phyloP scores from a whole-genome alignment of 2,888 invertebrate species.

The Phyto melanocephala region DNA sequence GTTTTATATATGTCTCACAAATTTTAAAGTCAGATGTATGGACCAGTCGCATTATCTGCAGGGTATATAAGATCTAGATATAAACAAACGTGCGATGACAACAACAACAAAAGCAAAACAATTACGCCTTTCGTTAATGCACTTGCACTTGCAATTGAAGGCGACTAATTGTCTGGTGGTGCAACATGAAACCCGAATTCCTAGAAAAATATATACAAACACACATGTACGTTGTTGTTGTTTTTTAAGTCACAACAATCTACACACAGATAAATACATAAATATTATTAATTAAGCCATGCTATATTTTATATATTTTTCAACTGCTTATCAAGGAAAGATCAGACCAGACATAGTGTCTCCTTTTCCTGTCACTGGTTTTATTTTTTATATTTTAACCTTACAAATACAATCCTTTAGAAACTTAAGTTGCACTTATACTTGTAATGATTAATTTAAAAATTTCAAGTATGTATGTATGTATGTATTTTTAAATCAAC shows the following conservation, averaged over 20 bases:
- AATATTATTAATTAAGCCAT: constrained; percentile 70
- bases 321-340: background rate
- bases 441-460: constrained; percentile 37
- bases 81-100: background rate
- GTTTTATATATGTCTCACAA: too few relatives aligned
- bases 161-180: constrained; percentile 60
- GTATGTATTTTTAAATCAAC: constrained; percentile 41
- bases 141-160: constrained; percentile 37
- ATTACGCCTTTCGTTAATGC: constrained; percentile 5
- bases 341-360: constrained; percentile 51
- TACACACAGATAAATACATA: too few relatives aligned
- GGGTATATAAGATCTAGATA: too few relatives aligned
- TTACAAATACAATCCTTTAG: background rate
- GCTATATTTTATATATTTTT: constrained; percentile 20
- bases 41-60: too few relatives aligned
- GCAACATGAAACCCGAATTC: constrained; percentile 67
- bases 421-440: background rate
- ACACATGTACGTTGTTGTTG: background rate
- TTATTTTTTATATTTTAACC: background rate
- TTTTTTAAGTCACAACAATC: constrained; percentile 70
- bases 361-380: background rate
- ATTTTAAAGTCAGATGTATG: too few relatives aligned
- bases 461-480: too few relatives aligned
- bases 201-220: constrained; percentile 68
- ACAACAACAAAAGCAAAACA: background rate